Evolutionary conservation across 2,113 vertebrate species (phyloP).

Genomic region (Rhinoptilus africanus): DNA sequence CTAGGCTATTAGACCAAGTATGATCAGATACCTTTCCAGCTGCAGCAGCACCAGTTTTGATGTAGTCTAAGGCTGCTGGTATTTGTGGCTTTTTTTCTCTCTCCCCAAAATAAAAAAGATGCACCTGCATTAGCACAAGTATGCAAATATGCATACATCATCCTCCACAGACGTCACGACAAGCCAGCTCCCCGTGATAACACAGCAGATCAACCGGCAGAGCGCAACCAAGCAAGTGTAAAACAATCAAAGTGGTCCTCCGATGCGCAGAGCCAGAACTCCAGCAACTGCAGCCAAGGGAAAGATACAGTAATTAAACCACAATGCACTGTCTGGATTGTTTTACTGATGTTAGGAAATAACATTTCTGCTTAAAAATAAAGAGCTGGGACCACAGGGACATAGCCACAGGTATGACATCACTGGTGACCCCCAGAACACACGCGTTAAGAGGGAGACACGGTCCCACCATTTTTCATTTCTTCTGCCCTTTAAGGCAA

Average conservation of each 20-base stretch:
- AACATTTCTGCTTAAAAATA: not conserved
- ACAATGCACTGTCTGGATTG: not conserved
- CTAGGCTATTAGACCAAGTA: not conserved
- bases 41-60: not conserved
- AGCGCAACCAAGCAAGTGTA: not conserved
- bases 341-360: not conserved
- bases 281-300: not conserved
- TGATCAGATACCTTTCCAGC: not conserved
- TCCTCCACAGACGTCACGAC: not conserved
- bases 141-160: not conserved
- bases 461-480: not conserved
- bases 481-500: not conserved
- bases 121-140: not conserved
- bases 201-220: not conserved
- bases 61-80: not conserved
- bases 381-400: not conserved
- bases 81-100: not conserved
- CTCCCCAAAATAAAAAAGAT: not conserved
- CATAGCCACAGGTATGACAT: not conserved
- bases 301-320: not conserved
- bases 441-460: not conserved
- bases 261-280: not conserved
- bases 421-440: not conserved
- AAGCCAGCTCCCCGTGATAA: not conserved
- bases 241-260: not conserved